Percentiles rank a stretch among this genome's conserved stretches.
Evolutionary conservation across 2,797 vertebrate genomes (phyloP).

Genomic region (Pterois miles): DNA sequence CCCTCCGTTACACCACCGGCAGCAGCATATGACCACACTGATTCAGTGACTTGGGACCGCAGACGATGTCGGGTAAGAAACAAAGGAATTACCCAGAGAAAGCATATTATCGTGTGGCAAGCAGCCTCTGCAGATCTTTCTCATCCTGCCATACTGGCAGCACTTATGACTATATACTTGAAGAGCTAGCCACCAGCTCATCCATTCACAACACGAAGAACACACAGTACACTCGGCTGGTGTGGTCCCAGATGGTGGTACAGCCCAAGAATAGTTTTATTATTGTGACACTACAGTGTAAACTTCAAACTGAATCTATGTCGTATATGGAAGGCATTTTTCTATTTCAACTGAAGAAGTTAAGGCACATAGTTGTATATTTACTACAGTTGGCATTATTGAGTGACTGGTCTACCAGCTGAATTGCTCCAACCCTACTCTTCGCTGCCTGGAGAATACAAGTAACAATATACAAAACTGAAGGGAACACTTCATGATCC

Average conservation of each 20-base stretch:
- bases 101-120: not conserved
- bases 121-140: not conserved
- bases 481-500: no score
- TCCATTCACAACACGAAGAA: no score
- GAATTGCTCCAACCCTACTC: not conserved
- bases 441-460: not conserved
- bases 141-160: not conserved
- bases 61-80: not conserved
- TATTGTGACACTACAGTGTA: not conserved
- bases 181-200: not conserved
- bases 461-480: not conserved
- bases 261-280: no score
- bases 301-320: not conserved
- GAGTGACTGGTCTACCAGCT: not conserved
- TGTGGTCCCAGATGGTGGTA: no score
- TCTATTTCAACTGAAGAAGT: not conserved
- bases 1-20: no score
- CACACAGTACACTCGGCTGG: not conserved
- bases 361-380: not conserved
- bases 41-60: slow-evolving; percentile 13
- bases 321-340: not conserved
- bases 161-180: not conserved
- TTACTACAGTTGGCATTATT: not conserved
- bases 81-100: not conserved
- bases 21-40: no score